Evolutionary conservation across 2,113 vertebrate species (phyloP).

Genomic region (Takifugu bimaculatus): DNA sequence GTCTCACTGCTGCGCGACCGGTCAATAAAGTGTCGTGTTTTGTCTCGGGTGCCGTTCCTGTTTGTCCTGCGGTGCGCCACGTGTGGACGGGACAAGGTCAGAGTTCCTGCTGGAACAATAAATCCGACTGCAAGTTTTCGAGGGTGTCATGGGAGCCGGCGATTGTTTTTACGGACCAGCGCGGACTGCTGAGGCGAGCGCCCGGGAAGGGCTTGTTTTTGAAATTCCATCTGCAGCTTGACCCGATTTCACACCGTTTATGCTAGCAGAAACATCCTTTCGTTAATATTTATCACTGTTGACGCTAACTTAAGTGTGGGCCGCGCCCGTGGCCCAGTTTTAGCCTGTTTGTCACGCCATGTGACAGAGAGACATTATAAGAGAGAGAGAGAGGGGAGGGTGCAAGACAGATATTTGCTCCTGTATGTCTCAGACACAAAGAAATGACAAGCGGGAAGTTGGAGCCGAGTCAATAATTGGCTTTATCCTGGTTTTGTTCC

Average conservation of each 20-base stretch:
- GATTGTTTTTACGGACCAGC: not conserved
- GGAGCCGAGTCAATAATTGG: not conserved
- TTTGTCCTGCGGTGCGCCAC: not conserved
- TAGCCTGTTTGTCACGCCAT: constrained; percentile 13
- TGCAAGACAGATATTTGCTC: too few species aligned
- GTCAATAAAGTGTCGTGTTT: constrained; percentile 1
- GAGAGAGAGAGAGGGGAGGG: not conserved
- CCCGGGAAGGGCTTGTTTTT: not conserved
- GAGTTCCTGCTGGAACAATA: constrained; percentile 16
- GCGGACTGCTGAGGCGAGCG: constrained; percentile 3
- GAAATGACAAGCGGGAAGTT: not conserved
- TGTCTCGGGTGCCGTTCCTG: constrained; percentile 4
- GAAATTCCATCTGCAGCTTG: too few species aligned
- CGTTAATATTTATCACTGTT: too few species aligned
- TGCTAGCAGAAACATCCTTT: too few species aligned
- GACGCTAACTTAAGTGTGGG: too few species aligned
- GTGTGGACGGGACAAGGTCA: constrained; percentile 5
- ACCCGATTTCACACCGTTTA: too few species aligned
- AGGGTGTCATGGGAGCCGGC: not conserved
- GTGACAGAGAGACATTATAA: constrained; percentile 4
- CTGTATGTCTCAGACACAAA: not conserved
- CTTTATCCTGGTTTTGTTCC: constrained; percentile 17
- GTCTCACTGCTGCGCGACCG: not conserved
- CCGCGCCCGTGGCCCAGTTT: constrained; percentile 31
- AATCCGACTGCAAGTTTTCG: constrained; percentile 6